phyloP scores from a whole-genome alignment of 2,888 invertebrate species.

The Heliconius sara region DNA sequence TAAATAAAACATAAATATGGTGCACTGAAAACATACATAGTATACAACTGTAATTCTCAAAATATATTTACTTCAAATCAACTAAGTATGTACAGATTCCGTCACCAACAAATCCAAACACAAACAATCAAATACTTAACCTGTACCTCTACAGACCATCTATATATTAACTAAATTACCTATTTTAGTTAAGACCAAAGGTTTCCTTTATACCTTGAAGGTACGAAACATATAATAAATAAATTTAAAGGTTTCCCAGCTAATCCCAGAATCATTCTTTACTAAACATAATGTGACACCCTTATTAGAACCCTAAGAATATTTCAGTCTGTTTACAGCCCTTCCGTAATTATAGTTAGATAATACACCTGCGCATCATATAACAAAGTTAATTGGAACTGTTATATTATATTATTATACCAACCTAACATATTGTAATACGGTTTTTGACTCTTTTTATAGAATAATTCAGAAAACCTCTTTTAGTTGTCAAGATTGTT shows the following conservation, averaged over 20 bases:
- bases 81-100: background rate
- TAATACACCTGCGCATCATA: constrained; percentile 42
- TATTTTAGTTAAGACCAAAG: background rate
- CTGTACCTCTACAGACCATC: background rate
- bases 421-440: constrained; percentile 27
- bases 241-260: background rate
- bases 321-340: constrained; percentile 35
- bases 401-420: constrained; percentile 23
- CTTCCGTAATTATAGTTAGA: constrained; percentile 31
- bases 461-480: background rate
- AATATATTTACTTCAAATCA: background rate
- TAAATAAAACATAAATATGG: no score
- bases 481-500: background rate
- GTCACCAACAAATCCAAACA: background rate
- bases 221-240: background rate
- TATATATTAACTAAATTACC: background rate
- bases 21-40: background rate
- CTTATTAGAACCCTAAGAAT: constrained; percentile 34
- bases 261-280: constrained; percentile 6
- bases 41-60: background rate
- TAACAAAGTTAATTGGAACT: constrained; percentile 33
- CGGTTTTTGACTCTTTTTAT: constrained; percentile 18
- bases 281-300: constrained; percentile 6
- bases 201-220: background rate
- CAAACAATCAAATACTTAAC: background rate